These are phyloP conservation scores for Caradrina clavipalpis DNA, from an alignment of 2,888 invertebrate species.

Conservation along the genomic window DNA sequence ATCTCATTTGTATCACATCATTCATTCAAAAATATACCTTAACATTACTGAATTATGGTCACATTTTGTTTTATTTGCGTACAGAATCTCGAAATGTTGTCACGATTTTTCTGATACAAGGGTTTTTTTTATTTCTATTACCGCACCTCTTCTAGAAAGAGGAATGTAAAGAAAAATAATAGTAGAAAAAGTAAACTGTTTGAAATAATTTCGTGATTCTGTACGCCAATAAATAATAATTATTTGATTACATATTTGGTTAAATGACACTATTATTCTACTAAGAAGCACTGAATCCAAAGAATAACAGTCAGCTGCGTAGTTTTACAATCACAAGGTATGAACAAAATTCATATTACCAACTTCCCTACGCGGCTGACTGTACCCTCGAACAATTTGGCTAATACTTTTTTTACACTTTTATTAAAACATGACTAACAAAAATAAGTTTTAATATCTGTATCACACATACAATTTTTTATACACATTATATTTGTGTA, in stretches of 20 bases:
- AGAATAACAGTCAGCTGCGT: conserved; percentile 26
- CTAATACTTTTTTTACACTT: conserved; percentile 17
- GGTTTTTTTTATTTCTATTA: background rate
- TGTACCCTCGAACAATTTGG: conserved; percentile 32
- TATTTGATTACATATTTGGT: conserved; percentile 62
- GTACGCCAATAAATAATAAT: conserved; percentile 36
- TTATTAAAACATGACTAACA: conserved; percentile 49
- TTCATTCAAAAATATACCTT: conserved; percentile 86
- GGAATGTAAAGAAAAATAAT: conserved; percentile 1
- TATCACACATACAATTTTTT: conserved; percentile 49
- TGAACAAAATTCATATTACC: conserved; percentile 10
- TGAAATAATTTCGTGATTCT: conserved; percentile 19
- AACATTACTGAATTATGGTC: conserved; percentile 67
- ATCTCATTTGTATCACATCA: conserved; percentile 88
- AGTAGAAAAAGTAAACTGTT: background rate
- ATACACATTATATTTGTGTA: conserved; percentile 34
- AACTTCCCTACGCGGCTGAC: conserved; percentile 15
- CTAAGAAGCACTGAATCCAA: conserved; percentile 35
- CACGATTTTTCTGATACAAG: background rate
- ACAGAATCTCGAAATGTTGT: conserved; percentile 23
- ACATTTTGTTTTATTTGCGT: conserved; percentile 53
- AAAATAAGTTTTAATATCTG: conserved; percentile 62
- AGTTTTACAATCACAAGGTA: conserved; percentile 11
- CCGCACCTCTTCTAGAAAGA: no score
- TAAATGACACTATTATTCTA: conserved; percentile 38